Percentiles rank a stretch among this genome's conserved stretches.
Evolutionary conservation across 2,113 vertebrate species (phyloP).

Genomic region (Chlorodrepanis virens): DNA sequence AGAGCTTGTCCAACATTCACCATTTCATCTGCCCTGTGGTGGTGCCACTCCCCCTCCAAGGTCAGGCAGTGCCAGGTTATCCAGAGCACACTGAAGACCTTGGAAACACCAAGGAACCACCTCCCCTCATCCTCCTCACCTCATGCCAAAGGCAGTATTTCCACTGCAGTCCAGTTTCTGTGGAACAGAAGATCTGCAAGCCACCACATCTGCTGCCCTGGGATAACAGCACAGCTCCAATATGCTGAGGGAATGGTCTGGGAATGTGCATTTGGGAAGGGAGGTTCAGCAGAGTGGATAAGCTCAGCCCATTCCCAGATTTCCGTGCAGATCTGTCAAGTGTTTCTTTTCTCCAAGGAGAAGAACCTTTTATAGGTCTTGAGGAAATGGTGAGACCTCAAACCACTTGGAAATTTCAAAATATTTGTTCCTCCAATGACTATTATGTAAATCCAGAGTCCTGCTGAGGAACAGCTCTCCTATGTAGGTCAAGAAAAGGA

Average conservation of each 20-base stretch:
- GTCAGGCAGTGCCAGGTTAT: background rate
- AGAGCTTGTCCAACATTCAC: background rate
- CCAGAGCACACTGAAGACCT: fast-evolving
- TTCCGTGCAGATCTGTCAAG: background rate
- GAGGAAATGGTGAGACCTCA: background rate
- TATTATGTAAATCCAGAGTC: background rate
- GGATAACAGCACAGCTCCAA: background rate
- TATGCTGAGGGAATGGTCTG: fast-evolving
- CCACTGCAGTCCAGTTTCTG: background rate
- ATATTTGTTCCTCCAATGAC: background rate
- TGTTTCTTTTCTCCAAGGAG: background rate
- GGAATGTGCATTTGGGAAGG: background rate
- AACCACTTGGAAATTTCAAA: background rate
- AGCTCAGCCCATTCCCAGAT: background rate
- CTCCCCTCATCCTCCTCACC: background rate
- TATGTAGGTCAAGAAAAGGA: constrained; percentile 2
- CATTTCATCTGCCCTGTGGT: fast-evolving
- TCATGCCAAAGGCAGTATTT: background rate
- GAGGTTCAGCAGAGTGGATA: background rate
- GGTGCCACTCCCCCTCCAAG: background rate
- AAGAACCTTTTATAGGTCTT: background rate
- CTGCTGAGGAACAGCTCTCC: background rate
- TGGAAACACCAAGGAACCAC: background rate
- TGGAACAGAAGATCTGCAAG: background rate
- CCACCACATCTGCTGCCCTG: background rate